Evolutionary conservation across 2,113 vertebrate species (phyloP).

Genomic region (Notechis scutatus): DNA sequence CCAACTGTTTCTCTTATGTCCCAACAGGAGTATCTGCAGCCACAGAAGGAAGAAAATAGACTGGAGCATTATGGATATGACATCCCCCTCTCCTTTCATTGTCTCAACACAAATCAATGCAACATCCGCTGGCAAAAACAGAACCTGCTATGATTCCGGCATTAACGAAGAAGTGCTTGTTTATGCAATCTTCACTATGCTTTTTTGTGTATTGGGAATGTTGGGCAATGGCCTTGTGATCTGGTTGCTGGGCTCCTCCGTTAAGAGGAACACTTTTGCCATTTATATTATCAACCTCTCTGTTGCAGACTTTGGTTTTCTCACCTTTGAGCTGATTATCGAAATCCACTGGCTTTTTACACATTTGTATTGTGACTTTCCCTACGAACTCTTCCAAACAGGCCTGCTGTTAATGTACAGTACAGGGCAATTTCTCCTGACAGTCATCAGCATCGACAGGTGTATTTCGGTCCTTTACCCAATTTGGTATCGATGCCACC

Average conservation of each 20-base stretch:
- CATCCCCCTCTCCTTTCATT: not conserved
- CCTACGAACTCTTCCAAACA: not conserved
- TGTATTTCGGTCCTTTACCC: not conserved
- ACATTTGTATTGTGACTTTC: not conserved
- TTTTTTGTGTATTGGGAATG: not conserved
- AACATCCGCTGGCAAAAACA: not conserved
- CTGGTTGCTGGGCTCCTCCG: not conserved
- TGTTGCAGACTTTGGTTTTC: conserved; percentile 2
- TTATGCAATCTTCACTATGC: not conserved
- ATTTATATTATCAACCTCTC: conserved; percentile 8
- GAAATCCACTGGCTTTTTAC: not conserved
- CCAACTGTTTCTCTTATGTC: not conserved
- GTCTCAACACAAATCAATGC: not conserved
- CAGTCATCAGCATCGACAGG: not conserved
- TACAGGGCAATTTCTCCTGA: conserved; percentile 31
- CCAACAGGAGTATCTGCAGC: not conserved
- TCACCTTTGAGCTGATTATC: not conserved
- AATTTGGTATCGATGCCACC: conserved; percentile 7
- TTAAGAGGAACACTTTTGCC: not conserved
- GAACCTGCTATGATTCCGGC: not conserved
- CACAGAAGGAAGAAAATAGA: not conserved
- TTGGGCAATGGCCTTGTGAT: conserved; percentile 10
- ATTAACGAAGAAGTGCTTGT: not conserved
- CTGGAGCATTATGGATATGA: not conserved
- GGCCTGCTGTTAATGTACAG: conserved; percentile 31